Evolutionary conservation across 2,888 invertebrate species (phyloP), one percentile per base, ranked within the genome.

Genomic region (Perithous albicinctus): DNA sequence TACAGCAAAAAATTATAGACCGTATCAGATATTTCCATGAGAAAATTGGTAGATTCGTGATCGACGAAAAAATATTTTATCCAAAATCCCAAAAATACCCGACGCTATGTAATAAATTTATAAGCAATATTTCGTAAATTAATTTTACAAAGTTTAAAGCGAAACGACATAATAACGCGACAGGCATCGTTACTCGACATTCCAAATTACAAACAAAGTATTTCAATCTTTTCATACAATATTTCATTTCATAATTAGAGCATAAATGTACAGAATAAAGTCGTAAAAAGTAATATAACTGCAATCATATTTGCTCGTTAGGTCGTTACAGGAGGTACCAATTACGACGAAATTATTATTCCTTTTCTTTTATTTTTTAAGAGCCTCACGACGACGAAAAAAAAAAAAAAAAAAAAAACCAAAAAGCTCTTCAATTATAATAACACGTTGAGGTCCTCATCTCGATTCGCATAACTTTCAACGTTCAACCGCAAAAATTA

Each of bases 401-500:
- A 51, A 2, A 2, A 10, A 20, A 23, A 8, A 20, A 23, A 10
- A 23, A 4, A 23, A 1, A 10, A 23, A 23, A n/a, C 6, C 5
- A 15, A 32, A 59, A 29, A 59, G 35, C 56, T 4, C 54, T 56
- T 56, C 69, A 56, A 56, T 70, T 70, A 70, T 70, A 56, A 70
- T 70, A 70, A 70, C 56, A 41, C 69, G 69, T 70, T 56, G 6
- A 54, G 38, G 4, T 8, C 15, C 32, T 32, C 7, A 35, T 59
- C 29, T 59, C 56, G 32, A 59, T 61, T 18, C 23, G 12, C 23
- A 41, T 61, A 61, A 38, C 29, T 67, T n/a, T 38, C 54, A 12
- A 18, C 54, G 29, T 41, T 56, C 54, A n/a, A 59, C 56, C 70
- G 70, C 59, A 59, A 59, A n/a, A 72, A 59, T 72, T 59, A 43